Evolutionary conservation across 2,113 vertebrate genomes (phyloP).

Genomic region (Hippoglossus stenolepis): DNA sequence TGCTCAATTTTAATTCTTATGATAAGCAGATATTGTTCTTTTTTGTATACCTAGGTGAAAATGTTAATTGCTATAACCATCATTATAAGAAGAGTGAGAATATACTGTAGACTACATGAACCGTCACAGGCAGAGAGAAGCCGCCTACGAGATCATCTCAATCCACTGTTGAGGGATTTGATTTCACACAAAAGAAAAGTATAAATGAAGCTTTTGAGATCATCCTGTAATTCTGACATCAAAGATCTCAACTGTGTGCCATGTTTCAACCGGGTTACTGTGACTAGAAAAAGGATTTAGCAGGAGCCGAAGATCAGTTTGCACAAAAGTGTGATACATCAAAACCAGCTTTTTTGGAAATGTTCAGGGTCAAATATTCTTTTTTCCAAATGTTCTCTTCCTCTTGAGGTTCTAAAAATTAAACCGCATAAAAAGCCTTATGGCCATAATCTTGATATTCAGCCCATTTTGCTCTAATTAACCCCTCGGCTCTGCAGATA

Average conservation of each 20-base stretch:
- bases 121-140: too few relatives aligned
- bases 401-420: slow-evolving; percentile 16
- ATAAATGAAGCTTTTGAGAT: slow-evolving; percentile 1
- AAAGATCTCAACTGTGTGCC: slow-evolving; percentile 7
- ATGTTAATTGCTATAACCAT: not conserved
- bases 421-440: slow-evolving; percentile 16
- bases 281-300: slow-evolving; percentile 46
- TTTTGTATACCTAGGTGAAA: not conserved
- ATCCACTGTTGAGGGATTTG: too few relatives aligned
- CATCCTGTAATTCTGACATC: not conserved
- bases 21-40: not conserved
- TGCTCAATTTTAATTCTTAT: not conserved
- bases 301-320: slow-evolving; percentile 48
- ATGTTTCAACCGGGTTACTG: slow-evolving; percentile 30
- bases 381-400: slow-evolving; percentile 10
- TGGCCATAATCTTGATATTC: slow-evolving; percentile 12
- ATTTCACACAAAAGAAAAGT: not conserved
- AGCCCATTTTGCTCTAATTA: slow-evolving; percentile 14
- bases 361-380: slow-evolving; percentile 42
- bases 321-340: slow-evolving; percentile 36
- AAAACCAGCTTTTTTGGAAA: slow-evolving; percentile 23
- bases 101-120: too few relatives aligned
- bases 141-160: too few relatives aligned
- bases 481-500: not conserved
- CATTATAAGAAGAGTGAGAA: too few relatives aligned